Base-by-base conservation (phyloP, 2,888 invertebrate species). In the Ophonus ardosiacus region DNA sequence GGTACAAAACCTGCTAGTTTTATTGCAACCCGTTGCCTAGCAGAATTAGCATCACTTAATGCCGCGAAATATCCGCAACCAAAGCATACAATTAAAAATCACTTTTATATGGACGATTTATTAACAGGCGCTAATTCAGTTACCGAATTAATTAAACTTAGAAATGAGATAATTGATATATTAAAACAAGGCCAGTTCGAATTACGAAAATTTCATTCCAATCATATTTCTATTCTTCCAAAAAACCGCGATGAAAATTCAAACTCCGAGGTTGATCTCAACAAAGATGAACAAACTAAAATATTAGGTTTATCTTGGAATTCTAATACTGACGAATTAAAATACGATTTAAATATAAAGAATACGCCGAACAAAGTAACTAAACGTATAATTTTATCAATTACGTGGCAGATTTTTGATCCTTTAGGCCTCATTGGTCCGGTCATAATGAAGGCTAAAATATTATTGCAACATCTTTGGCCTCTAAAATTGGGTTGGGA, bases 391-490 rank as follows among this genome's bases (percentile, higher is more conserved):
- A 83, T 89, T 8, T 68, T 88, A 10, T 87, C 87, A 0, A 86
- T 86, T 7, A 86, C 88, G 0, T 21, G 1, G 21, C 21, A 21
- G 21, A 21, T 21, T 21, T 21, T 21, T 21, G 21, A 21, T 21
- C 21, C 21, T 21, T 21, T 21, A 21, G 21, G 21, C 21, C 3
- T 21, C 3, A 21, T 21, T 21, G 21, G 21, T 84, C 88, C 88
- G 1, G 85, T 87, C n/a, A 78, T 87, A 0, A 85, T 88, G 24
- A 56, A 38, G 10, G 86, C 86, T 7, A 88, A 88, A 81, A 78
- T 86, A 6, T 78, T 88, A 10, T 74, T 88, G 78, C 88, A 88
- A 65, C 8, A 86, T 6, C 51, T 88, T 0, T 88, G 88, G 88
- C 80, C 83, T 18, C 15, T 82, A 0, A 86, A 88, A 3, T 10